A percentile compares a stretch with the other conserved stretches of the same genome.
Conservation (phyloP, 2,113 vertebrate species). For the human (Homo sapiens) region GRCh38 chr4:178856001-178856500, state of each 20-base stretch:
- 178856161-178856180: too few relatives aligned
- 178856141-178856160: background rate
- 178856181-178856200: background rate
- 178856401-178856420: background rate
- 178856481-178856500: background rate
- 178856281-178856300: background rate
- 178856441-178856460: background rate
- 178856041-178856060: background rate
- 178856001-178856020: background rate
- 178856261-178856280: background rate
- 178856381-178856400: background rate
- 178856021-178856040: background rate
- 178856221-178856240: background rate
- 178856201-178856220: background rate
- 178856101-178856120: background rate
- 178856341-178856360: fast-evolving
- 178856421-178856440: background rate
- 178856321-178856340: background rate
- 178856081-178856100: background rate
- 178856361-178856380: background rate
- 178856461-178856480: background rate
- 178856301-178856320: background rate
- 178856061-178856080: background rate
- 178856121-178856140: background rate
- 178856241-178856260: background rate